Evolutionary conservation across 2,888 invertebrate species (phyloP).

Genomic region (Cheilosia scutellata): DNA sequence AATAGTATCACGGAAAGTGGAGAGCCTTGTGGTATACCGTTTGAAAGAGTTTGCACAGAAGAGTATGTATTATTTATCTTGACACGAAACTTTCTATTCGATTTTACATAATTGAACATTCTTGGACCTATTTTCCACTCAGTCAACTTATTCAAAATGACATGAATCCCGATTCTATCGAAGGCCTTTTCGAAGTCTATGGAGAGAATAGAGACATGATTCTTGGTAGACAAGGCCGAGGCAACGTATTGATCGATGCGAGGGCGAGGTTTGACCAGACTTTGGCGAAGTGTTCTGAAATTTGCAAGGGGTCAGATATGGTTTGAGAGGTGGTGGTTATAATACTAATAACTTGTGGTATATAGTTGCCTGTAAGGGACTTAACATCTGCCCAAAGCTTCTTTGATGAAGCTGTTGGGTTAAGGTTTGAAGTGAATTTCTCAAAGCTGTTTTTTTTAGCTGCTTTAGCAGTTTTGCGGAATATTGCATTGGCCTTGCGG

Average conservation of each 20-base stretch:
- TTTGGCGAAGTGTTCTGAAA: no score
- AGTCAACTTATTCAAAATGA: no score
- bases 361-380: neutral
- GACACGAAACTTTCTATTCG: neutral
- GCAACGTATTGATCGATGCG: no score
- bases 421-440: neutral
- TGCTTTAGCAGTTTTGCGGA: neutral
- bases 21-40: no score
- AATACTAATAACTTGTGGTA: neutral
- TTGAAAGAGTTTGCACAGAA: no score
- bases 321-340: neutral
- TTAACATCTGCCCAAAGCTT: constrained; percentile 3
- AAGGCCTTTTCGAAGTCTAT: no score
- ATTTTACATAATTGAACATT: neutral
- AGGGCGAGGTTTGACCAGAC: no score
- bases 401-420: neutral
- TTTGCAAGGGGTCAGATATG: no score
- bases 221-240: no score
- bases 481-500: neutral
- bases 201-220: no score
- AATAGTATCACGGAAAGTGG: no score
- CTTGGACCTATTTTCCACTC: neutral
- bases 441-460: neutral
- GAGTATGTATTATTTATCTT: neutral
- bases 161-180: no score